A percentile compares a stretch with the other conserved stretches of the same genome.
phyloP scores from a whole-genome alignment of 2,888 invertebrate species.

The Coenonympha glycerion region DNA sequence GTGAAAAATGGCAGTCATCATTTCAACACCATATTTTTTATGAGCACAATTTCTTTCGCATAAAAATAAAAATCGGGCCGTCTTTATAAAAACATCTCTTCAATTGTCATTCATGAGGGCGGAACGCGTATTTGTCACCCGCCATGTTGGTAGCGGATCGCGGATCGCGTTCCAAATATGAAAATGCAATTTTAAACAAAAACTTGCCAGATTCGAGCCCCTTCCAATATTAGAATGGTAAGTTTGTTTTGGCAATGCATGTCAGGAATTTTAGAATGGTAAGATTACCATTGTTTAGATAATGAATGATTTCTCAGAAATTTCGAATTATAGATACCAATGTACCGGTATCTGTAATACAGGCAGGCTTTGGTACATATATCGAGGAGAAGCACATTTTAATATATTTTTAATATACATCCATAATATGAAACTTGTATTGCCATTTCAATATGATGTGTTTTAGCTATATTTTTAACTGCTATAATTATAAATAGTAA shows the following conservation, averaged over 20 bases:
- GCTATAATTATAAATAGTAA: too few relatives aligned
- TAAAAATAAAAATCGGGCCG: constrained; percentile 68
- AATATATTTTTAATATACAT: too few relatives aligned
- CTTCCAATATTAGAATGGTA: constrained; percentile 52
- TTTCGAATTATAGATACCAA: too few relatives aligned
- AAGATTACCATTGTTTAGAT: constrained; percentile 11
- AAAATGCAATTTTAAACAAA: constrained; percentile 76
- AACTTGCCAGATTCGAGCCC: constrained; percentile 63
- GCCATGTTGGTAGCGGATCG: constrained; percentile 60
- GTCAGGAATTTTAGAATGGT: constrained; percentile 27
- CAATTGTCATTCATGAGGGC: constrained; percentile 76
- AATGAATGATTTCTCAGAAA: too few relatives aligned
- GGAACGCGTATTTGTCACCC: constrained; percentile 73
- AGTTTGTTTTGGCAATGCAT: constrained; percentile 59
- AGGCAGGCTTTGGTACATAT: too few relatives aligned
- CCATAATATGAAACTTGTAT: too few relatives aligned
- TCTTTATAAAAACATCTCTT: constrained; percentile 75
- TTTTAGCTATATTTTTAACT: too few relatives aligned
- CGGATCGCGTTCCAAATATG: constrained; percentile 73
- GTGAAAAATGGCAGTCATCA: constrained; percentile 73
- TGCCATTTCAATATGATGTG: too few relatives aligned
- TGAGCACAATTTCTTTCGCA: constrained; percentile 72
- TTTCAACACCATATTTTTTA: constrained; percentile 72
- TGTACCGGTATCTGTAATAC: too few relatives aligned
- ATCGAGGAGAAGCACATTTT: too few relatives aligned